Percentiles rank a stretch among this genome's conserved stretches.
Evolutionary conservation across 2,797 vertebrate genomes (phyloP).

Genomic region (Agapornis canus): DNA sequence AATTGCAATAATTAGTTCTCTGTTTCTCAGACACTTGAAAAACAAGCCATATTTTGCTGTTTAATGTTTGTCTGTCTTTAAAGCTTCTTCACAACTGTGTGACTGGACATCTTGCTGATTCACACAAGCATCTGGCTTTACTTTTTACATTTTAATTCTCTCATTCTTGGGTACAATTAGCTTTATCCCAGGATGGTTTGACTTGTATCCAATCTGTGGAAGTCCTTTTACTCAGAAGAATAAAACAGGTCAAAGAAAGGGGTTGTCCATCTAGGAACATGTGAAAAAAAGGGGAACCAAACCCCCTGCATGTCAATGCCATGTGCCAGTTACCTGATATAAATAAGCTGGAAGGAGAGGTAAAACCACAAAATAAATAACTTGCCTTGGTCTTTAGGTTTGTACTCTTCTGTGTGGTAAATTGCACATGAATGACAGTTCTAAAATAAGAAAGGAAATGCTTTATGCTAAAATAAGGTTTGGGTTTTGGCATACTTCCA

Average conservation of each 20-base stretch:
- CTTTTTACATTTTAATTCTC: background rate
- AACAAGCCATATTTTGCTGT: background rate
- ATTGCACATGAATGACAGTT: background rate
- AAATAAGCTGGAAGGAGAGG: background rate
- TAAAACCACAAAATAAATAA: background rate
- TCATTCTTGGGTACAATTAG: background rate
- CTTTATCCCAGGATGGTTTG: background rate
- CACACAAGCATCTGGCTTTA: background rate
- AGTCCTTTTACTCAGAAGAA: background rate
- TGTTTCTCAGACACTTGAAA: background rate
- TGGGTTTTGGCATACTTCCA: background rate
- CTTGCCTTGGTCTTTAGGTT: background rate
- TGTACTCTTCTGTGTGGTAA: background rate
- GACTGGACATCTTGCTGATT: background rate
- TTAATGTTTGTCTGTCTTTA: background rate
- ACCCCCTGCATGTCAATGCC: rapidly evolving
- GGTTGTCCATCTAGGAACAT: background rate
- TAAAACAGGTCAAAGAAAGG: background rate
- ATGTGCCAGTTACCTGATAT: background rate
- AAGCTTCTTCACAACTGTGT: background rate
- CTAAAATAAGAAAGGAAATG: background rate
- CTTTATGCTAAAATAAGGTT: background rate
- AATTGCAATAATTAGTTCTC: background rate
- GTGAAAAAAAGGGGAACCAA: background rate
- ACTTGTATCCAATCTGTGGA: background rate